Evolutionary conservation across 2,888 invertebrate species (phyloP).

Genomic region (Opisthograptis luteolata): DNA sequence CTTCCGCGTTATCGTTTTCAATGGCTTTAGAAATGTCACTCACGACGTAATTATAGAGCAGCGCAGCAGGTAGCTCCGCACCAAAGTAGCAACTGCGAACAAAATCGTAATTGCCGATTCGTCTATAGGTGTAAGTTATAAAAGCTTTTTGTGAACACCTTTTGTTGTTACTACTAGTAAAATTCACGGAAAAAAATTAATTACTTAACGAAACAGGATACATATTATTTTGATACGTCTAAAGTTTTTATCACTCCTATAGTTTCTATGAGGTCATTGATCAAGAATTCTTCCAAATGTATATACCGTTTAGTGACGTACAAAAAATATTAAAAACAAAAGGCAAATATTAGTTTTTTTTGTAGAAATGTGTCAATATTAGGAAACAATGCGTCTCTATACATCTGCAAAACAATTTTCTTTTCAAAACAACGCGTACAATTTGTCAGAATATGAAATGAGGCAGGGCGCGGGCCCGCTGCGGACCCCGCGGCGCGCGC

Average conservation of each 20-base stretch:
- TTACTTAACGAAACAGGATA: slow-evolving; percentile 34
- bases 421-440: slow-evolving; percentile 63
- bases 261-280: neutral
- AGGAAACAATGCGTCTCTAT: slow-evolving; percentile 44
- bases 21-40: slow-evolving; percentile 79
- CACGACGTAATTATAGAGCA: slow-evolving; percentile 79
- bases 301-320: neutral
- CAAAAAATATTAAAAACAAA: slow-evolving; percentile 7
- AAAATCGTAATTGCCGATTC: slow-evolving; percentile 72
- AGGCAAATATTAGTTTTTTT: no score
- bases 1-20: slow-evolving; percentile 84
- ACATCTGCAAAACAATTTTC: slow-evolving; percentile 57
- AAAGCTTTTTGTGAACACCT: slow-evolving; percentile 55
- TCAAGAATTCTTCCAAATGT: neutral
- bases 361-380: slow-evolving; percentile 36
- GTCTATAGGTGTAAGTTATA: slow-evolving; percentile 59
- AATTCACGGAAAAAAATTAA: slow-evolving; percentile 49
- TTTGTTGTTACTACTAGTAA: slow-evolving; percentile 56
- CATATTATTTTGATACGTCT: slow-evolving; percentile 1
- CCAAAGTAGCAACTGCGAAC: slow-evolving; percentile 63
- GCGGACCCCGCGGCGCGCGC: slow-evolving; percentile 55
- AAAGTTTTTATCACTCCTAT: neutral
- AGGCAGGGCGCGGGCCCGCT: slow-evolving; percentile 52
- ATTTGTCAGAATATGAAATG: slow-evolving; percentile 65
- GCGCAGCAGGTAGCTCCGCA: slow-evolving; percentile 74